These are phyloP conservation scores for Agrochola litura DNA, from an alignment of 2,888 invertebrate genomes.

Conservation along the genomic window DNA sequence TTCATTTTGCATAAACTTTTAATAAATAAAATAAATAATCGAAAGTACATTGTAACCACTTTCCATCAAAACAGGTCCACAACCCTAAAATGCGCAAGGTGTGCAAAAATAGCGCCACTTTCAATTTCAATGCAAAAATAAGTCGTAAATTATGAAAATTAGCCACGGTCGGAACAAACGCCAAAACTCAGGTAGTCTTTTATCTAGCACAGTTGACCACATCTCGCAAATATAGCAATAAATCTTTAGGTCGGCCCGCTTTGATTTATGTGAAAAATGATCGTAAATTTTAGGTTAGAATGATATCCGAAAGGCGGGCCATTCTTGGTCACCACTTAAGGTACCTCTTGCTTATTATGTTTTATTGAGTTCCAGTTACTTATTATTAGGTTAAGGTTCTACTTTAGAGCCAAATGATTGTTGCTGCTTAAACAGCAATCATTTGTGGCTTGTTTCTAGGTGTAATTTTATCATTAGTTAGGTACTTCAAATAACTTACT, in stretches of 20 bases:
- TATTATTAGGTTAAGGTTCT: slow-evolving; percentile 50
- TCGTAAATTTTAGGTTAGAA: slow-evolving; percentile 89
- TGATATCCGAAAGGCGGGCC: slow-evolving; percentile 79
- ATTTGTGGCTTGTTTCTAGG: slow-evolving; percentile 18
- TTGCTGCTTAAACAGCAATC: not conserved
- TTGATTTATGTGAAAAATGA: slow-evolving; percentile 91
- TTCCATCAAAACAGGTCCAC: slow-evolving; percentile 24
- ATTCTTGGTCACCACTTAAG: slow-evolving; percentile 73
- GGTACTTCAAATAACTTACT: not conserved
- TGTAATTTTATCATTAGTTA: slow-evolving; percentile 26
- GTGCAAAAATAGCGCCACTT: slow-evolving; percentile 74
- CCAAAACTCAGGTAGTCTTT: slow-evolving; percentile 77
- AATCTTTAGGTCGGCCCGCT: slow-evolving; percentile 87
- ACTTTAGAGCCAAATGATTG: slow-evolving; percentile 26
- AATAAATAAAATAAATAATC: not conserved
- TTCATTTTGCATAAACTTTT: too few relatives aligned
- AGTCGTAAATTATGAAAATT: slow-evolving; percentile 79
- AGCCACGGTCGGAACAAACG: slow-evolving; percentile 73
- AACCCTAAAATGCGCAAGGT: slow-evolving; percentile 55
- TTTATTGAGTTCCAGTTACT: slow-evolving; percentile 60
- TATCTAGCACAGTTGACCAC: slow-evolving; percentile 81
- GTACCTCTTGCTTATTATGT: slow-evolving; percentile 79
- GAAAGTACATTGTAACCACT: slow-evolving; percentile 17
- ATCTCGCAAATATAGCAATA: slow-evolving; percentile 83
- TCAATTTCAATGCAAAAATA: slow-evolving; percentile 79